phyloP scores from a whole-genome alignment of 2,888 invertebrate species.

The Orgyia antiqua region DNA sequence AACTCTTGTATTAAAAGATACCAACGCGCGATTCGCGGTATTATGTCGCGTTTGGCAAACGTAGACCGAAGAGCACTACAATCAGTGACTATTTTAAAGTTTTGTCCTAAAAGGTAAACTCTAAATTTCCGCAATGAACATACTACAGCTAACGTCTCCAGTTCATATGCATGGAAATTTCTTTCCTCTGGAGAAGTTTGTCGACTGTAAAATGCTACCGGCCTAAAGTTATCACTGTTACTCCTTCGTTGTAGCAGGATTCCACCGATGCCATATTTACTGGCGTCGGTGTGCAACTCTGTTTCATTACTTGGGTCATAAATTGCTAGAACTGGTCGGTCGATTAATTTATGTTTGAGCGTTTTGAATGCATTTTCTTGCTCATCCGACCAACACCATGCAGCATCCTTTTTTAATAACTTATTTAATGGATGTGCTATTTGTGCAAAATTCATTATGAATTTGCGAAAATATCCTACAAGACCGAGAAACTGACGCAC shows the following conservation, averaged over 20 bases:
- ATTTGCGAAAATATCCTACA: slow-evolving; percentile 1
- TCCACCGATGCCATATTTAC: not conserved
- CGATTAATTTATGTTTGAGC: not conserved
- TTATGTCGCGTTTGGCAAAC: not conserved
- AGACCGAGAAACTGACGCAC: slow-evolving; percentile 15
- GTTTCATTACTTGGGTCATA: not conserved
- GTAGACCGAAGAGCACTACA: slow-evolving; percentile 1
- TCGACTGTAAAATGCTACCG: no score
- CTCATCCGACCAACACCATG: not conserved
- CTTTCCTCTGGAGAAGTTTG: no score
- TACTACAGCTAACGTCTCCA: not conserved
- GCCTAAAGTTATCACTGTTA: no score
- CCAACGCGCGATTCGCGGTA: slow-evolving; percentile 3
- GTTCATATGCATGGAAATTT: not conserved
- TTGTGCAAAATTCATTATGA: not conserved
- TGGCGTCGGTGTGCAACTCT: not conserved
- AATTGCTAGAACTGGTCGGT: not conserved
- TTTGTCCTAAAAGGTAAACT: not conserved
- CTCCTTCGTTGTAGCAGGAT: slow-evolving; percentile 3
- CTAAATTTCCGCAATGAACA: not conserved
- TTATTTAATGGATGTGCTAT: not conserved
- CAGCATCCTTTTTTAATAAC: not conserved
- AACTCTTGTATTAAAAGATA: slow-evolving; percentile 2
- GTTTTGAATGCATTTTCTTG: not conserved
- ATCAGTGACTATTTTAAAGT: slow-evolving; percentile 1